Percentiles rank a stretch among this genome's conserved stretches.
Conservation (phyloP, 2,113 vertebrate species). For the Gulo gulo region DNA sequence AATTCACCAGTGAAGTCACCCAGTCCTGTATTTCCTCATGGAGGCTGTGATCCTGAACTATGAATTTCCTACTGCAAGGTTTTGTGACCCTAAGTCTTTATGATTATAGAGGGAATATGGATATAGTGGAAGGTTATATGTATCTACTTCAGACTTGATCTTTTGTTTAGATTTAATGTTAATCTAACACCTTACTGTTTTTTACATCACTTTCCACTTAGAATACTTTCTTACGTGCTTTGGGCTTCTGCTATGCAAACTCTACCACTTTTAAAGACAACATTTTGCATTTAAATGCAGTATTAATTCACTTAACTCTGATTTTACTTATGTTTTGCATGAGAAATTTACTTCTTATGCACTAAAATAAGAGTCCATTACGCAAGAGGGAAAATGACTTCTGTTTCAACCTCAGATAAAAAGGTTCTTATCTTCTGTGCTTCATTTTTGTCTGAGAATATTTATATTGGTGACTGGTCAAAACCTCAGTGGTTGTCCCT, state of each 20-base stretch:
- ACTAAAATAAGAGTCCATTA: neutral
- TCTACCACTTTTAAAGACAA: neutral
- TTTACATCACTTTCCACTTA: neutral
- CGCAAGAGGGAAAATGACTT: neutral
- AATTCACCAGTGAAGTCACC: neutral
- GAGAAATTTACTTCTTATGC: neutral
- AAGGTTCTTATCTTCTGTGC: neutral
- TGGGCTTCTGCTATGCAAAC: neutral
- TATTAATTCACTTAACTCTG: neutral
- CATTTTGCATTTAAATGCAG: neutral
- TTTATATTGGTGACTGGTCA: neutral
- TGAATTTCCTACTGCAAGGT: neutral
- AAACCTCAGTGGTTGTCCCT: neutral
- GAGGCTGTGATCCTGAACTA: neutral
- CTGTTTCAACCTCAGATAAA: neutral
- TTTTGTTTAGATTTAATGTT: conserved; percentile 18
- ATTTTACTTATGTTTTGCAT: neutral
- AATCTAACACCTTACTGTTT: neutral
- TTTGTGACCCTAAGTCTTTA: neutral
- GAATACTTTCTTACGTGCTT: neutral
- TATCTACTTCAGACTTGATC: neutral
- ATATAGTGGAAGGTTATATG: neutral
- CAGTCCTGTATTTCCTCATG: neutral
- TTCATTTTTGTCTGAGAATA: neutral
- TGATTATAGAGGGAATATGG: neutral